These are phyloP conservation scores for Labrus mixtus DNA, from an alignment of 2,113 vertebrate genomes.

Conservation along the genomic window DNA sequence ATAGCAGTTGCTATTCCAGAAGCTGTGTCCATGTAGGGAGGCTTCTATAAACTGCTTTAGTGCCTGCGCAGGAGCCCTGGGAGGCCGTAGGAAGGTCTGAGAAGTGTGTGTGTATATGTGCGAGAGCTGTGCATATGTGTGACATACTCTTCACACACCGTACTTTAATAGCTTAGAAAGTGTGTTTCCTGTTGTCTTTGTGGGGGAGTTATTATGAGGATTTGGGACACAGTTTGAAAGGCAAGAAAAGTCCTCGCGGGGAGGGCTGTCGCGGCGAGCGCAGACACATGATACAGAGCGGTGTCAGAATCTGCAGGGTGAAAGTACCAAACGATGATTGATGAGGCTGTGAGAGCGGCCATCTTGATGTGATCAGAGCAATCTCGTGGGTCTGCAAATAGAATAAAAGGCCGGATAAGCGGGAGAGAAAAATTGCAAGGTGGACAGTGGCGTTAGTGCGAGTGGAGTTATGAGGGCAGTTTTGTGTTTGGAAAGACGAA, in stretches of 20 bases:
- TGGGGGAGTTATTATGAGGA: constrained; percentile 7
- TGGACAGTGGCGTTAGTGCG: background rate
- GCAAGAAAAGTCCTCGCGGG: constrained; percentile 43
- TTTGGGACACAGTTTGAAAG: constrained; percentile 22
- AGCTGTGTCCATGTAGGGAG: constrained; percentile 87
- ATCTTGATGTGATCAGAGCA: constrained; percentile 51
- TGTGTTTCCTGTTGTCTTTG: background rate
- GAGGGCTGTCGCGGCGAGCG: constrained; percentile 38
- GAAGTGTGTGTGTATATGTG: constrained; percentile 38
- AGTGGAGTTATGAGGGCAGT: background rate
- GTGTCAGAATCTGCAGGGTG: constrained; percentile 19
- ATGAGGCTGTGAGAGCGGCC: constrained; percentile 46
- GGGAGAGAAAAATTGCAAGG: constrained; percentile 21
- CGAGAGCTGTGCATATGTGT: background rate
- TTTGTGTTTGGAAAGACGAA: background rate
- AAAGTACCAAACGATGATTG: constrained; percentile 49
- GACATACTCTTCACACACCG: background rate
- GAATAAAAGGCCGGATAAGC: constrained; percentile 32
- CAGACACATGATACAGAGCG: constrained; percentile 25
- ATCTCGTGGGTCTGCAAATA: constrained; percentile 22
- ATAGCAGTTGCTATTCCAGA: constrained; percentile 89
- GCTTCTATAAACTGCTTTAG: constrained; percentile 87
- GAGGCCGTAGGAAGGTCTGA: constrained; percentile 66
- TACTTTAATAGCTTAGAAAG: constrained; percentile 9
- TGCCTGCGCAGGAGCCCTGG: constrained; percentile 44